These are phyloP conservation scores for Heliconius sara DNA, from an alignment of 2,888 invertebrate species.

Conservation along the genomic window DNA sequence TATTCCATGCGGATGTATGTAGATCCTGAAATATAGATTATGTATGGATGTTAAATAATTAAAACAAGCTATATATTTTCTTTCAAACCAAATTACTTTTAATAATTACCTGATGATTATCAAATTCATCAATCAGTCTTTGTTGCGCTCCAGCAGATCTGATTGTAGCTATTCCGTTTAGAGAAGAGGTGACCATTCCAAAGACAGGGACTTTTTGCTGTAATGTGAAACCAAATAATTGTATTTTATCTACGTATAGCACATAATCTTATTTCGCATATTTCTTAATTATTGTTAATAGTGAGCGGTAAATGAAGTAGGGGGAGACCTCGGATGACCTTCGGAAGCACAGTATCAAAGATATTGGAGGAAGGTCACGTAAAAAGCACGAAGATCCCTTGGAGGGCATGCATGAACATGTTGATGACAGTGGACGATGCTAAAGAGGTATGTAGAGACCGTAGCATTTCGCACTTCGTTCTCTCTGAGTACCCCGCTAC, in stretches of 20 bases:
- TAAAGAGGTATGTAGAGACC: no score
- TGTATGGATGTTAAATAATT: not conserved
- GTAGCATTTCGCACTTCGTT: no score
- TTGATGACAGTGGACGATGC: no score
- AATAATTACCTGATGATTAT: conserved; percentile 77
- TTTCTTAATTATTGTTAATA: not conserved
- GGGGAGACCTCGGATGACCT: no score
- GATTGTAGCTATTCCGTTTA: conserved; percentile 90
- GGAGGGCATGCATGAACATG: no score
- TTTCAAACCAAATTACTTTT: no score
- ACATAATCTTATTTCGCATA: not conserved
- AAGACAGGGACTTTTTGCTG: conserved; percentile 92
- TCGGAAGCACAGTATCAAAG: no score
- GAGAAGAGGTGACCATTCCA: conserved; percentile 89
- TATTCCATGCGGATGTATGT: conserved; percentile 87
- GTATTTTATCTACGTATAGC: not conserved
- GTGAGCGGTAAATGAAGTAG: no score
- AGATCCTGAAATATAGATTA: conserved; percentile 76
- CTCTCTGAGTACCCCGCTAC: no score
- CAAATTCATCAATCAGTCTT: conserved; percentile 85
- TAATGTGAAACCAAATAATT: conserved; percentile 13
- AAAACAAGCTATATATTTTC: no score
- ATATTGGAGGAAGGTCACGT: no score
- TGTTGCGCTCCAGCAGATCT: conserved; percentile 87
- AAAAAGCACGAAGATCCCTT: no score